Evolutionary conservation across 2,113 vertebrate species (phyloP).

Genomic region (Platysternon megacephalum): DNA sequence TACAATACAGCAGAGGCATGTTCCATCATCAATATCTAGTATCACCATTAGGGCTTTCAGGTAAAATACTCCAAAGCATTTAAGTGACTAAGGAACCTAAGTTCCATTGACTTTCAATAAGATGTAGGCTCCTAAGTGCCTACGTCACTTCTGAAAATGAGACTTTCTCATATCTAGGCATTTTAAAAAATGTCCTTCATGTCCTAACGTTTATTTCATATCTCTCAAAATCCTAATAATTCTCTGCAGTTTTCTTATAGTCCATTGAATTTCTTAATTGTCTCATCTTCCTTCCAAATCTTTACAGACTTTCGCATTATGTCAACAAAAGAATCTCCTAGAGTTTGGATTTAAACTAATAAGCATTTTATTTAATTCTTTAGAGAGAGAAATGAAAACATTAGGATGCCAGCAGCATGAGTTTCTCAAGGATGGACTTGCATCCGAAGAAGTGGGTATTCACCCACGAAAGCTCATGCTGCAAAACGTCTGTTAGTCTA

Average conservation of each 20-base stretch:
- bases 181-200: background rate
- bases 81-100: background rate
- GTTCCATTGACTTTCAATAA: background rate
- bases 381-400: background rate
- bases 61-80: background rate
- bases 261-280: background rate
- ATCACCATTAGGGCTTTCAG: background rate
- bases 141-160: background rate
- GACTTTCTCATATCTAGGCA: background rate
- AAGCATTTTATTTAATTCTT: background rate
- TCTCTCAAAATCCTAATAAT: background rate
- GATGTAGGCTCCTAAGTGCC: background rate
- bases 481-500: too few species aligned
- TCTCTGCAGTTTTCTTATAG: background rate
- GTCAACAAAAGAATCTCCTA: background rate
- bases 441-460: too few species aligned
- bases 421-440: too few species aligned
- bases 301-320: background rate
- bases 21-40: background rate
- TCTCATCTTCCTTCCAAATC: background rate
- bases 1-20: background rate
- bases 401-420: accelerated
- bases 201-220: background rate
- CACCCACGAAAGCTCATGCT: too few species aligned
- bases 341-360: background rate